Conservation (phyloP, 2,113 vertebrate species). For the Rallus limicola region DNA sequence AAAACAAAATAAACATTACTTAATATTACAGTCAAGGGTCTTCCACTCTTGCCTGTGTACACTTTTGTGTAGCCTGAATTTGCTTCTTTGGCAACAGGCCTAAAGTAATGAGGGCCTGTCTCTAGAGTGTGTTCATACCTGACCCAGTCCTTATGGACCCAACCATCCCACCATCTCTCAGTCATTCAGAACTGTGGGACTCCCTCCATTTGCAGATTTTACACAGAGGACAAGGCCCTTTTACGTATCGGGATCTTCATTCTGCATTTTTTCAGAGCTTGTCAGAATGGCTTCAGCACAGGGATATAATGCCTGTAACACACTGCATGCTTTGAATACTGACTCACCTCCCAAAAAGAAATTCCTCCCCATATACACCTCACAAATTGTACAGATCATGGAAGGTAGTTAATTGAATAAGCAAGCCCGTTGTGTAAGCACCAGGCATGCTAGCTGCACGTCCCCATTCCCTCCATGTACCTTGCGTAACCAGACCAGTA, state of each 20-base stretch:
- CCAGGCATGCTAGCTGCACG: neutral
- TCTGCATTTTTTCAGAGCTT: neutral
- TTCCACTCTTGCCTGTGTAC: neutral
- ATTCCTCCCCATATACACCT: neutral
- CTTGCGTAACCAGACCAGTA: neutral
- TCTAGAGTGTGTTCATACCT: neutral
- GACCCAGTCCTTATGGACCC: neutral
- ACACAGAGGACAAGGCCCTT: neutral
- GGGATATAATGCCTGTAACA: accelerated
- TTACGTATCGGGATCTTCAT: neutral
- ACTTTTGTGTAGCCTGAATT: neutral
- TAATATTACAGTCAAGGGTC: neutral
- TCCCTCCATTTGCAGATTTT: neutral
- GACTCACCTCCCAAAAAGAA: neutral
- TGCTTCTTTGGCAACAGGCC: neutral
- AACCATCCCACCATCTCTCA: neutral
- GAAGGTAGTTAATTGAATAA: neutral
- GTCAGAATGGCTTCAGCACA: neutral
- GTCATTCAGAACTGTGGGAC: neutral
- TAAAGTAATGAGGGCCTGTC: neutral
- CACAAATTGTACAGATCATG: neutral
- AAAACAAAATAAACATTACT: neutral
- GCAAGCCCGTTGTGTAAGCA: neutral
- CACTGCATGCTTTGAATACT: neutral
- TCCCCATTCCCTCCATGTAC: neutral